Percentiles rank a stretch among this genome's conserved stretches.
Evolutionary conservation across 2,888 invertebrate species (phyloP).

Genomic region (Caenorhabditis angaria): DNA sequence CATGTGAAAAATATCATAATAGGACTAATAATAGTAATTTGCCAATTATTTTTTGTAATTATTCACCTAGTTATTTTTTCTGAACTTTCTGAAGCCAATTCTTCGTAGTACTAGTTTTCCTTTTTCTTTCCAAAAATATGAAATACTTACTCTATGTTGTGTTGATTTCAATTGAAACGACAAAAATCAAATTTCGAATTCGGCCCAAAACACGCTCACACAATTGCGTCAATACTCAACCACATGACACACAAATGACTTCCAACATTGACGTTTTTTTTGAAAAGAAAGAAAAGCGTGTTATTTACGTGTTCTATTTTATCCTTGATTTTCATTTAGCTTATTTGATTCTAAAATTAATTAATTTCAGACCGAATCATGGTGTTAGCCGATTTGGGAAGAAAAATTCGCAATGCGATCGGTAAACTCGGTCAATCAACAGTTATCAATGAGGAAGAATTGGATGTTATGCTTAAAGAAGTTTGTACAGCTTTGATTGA

Average conservation of each 20-base stretch:
- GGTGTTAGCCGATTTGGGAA: slow-evolving; percentile 99
- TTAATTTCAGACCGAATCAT: slow-evolving; percentile 75
- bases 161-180: no score
- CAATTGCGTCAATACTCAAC: not conserved
- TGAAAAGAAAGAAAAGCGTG: no score
- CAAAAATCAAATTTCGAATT: not conserved
- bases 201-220: not conserved
- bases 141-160: no score
- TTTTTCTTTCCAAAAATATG: no score
- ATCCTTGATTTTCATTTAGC: not conserved
- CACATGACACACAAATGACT: not conserved
- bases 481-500: slow-evolving; percentile 90
- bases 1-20: no score
- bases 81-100: no score
- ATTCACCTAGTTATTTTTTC: no score
- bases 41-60: no score
- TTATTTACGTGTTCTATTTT: not conserved
- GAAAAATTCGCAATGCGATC: slow-evolving; percentile 97
- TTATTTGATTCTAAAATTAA: not conserved
- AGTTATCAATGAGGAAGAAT: slow-evolving; percentile 79
- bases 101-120: no score
- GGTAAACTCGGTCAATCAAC: slow-evolving; percentile 83
- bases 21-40: no score
- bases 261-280: slow-evolving; percentile 9
- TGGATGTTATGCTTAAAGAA: slow-evolving; percentile 94